phyloP scores from a whole-genome alignment of 2,888 invertebrate species.

The Sphaeridia pumilis region DNA sequence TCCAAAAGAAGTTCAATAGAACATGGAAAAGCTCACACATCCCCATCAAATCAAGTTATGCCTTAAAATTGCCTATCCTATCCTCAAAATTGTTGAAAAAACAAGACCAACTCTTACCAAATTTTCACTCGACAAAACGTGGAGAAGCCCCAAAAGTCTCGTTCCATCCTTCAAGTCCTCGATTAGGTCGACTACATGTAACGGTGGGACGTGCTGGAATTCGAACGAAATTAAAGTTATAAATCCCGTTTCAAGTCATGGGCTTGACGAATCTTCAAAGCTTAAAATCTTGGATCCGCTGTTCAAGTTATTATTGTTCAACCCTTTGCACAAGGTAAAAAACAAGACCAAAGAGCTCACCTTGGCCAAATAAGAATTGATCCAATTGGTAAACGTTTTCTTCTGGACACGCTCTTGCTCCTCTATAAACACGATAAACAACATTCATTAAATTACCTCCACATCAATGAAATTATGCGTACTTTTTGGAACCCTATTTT shows the following conservation, averaged over 20 bases:
- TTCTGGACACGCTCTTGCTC: slow-evolving; percentile 98
- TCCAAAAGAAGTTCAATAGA: too few relatives aligned
- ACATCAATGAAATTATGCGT: too few relatives aligned
- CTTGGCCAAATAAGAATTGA: slow-evolving; percentile 92
- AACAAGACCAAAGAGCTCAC: slow-evolving; percentile 50
- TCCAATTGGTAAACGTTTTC: slow-evolving; percentile 99
- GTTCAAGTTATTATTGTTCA: not conserved
- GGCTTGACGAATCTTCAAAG: too few relatives aligned
- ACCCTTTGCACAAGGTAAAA: too few relatives aligned
- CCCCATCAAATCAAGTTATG: too few relatives aligned
- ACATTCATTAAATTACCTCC: too few relatives aligned
- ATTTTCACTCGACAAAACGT: slow-evolving; percentile 90
- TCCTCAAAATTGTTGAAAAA: not conserved
- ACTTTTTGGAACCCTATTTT: too few relatives aligned
- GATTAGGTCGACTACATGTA: slow-evolving; percentile 85
- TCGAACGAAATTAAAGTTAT: not conserved
- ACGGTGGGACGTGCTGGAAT: slow-evolving; percentile 74
- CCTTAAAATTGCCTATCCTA: too few relatives aligned
- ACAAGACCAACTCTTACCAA: slow-evolving; percentile 48
- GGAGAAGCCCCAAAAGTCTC: slow-evolving; percentile 77
- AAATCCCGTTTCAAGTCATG: not conserved
- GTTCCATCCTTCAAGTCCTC: slow-evolving; percentile 94
- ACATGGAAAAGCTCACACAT: too few relatives aligned
- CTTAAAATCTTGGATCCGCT: too few relatives aligned
- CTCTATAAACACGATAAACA: too few relatives aligned